Percentiles rank a stretch among this genome's conserved stretches.
Conservation (phyloP, 2,888 invertebrate species). For the Diogma glabrata region DNA sequence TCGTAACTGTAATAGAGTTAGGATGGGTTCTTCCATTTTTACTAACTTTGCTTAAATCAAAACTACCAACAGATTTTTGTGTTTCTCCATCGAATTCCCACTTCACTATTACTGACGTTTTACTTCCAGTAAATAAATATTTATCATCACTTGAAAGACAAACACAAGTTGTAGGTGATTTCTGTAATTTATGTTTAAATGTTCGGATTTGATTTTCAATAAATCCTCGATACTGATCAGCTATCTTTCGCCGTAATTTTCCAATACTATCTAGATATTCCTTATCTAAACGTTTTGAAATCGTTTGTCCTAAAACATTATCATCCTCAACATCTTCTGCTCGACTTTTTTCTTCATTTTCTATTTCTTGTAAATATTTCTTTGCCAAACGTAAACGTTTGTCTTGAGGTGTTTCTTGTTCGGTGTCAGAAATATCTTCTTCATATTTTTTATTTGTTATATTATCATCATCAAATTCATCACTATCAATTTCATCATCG, state of each 20-base stretch:
- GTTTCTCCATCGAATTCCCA: conserved; percentile 51
- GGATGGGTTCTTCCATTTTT: conserved; percentile 38
- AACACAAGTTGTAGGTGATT: conserved; percentile 65
- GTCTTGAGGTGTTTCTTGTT: conserved; percentile 72
- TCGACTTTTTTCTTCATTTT: conserved; percentile 63
- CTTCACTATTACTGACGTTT: conserved; percentile 79
- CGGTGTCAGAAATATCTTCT: conserved; percentile 27
- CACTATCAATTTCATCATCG: conserved; percentile 47
- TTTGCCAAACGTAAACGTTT: conserved; percentile 84
- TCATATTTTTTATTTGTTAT: conserved; percentile 32
- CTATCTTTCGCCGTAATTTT: conserved; percentile 61
- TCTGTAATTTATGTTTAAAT: conserved; percentile 67
- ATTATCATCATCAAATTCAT: conserved; percentile 47
- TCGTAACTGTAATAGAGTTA: conserved; percentile 57
- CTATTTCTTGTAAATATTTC: conserved; percentile 76
- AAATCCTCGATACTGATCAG: conserved; percentile 44
- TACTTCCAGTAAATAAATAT: conserved; percentile 70
- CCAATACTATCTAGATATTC: conserved; percentile 83
- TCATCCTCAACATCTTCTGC: conserved; percentile 45
- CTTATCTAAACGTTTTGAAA: conserved; percentile 62
- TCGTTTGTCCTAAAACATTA: conserved; percentile 41
- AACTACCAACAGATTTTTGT: conserved; percentile 46
- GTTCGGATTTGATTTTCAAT: conserved; percentile 38
- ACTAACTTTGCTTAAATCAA: conserved; percentile 37
- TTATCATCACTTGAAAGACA: conserved; percentile 63